Conservation (phyloP, 2,797 vertebrate genomes). For the Moxostoma hubbsi region DNA sequence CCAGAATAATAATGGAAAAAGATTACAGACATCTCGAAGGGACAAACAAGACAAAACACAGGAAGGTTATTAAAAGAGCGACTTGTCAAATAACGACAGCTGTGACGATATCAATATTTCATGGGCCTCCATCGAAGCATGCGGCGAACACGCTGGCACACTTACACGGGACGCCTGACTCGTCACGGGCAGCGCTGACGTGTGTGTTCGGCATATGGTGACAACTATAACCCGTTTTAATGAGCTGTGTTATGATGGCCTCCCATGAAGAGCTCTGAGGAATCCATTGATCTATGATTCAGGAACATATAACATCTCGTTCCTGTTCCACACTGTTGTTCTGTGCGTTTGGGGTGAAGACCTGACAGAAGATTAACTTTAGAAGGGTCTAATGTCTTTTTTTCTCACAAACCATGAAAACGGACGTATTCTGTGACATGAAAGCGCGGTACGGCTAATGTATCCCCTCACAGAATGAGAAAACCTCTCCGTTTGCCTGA, state of each 20-base stretch:
- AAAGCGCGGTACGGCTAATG: background rate
- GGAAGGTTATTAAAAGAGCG: conserved; percentile 73
- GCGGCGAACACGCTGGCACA: conserved; percentile 48
- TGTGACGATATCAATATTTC: conserved; percentile 76
- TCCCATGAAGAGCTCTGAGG: conserved; percentile 36
- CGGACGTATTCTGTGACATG: conserved; percentile 23
- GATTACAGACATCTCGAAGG: conserved; percentile 76
- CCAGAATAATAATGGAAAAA: conserved; percentile 79
- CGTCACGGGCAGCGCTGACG: too few relatives aligned
- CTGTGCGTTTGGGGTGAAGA: conserved; percentile 10
- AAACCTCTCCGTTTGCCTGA: background rate
- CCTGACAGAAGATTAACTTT: background rate
- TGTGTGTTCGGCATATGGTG: conserved; percentile 31
- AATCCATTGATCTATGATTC: conserved; percentile 54
- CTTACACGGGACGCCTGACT: too few relatives aligned
- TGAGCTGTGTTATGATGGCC: conserved; percentile 58
- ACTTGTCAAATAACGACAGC: conserved; percentile 74
- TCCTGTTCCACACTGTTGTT: conserved; percentile 21
- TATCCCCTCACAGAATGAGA: too few relatives aligned
- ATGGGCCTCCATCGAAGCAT: conserved; percentile 70
- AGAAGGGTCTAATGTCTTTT: background rate
- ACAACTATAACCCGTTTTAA: conserved; percentile 59
- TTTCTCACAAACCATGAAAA: background rate
- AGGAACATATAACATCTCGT: conserved; percentile 46
- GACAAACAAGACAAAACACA: conserved; percentile 73